phyloP scores from a whole-genome alignment of 2,888 invertebrate species.

The Luffia ferchaultella region DNA sequence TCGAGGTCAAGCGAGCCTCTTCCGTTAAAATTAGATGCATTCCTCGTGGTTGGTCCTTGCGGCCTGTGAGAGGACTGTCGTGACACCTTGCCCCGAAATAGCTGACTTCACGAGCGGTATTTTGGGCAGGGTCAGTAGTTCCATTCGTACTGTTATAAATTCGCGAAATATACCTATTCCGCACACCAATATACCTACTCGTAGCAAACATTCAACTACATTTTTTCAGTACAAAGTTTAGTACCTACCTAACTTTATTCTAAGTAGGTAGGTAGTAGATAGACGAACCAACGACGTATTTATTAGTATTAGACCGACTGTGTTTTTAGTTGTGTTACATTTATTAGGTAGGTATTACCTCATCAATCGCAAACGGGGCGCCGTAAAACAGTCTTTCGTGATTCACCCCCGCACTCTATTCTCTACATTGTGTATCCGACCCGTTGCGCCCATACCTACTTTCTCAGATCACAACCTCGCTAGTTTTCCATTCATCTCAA shows the following conservation, averaged over 20 bases:
- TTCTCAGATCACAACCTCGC: background rate
- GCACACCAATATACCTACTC: too few relatives aligned
- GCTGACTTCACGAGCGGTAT: slow-evolving; percentile 25
- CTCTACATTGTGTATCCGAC: background rate
- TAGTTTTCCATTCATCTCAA: background rate
- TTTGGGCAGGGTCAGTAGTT: slow-evolving; percentile 58
- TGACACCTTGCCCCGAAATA: slow-evolving; percentile 18
- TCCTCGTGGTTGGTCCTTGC: slow-evolving; percentile 39
- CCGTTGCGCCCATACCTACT: background rate
- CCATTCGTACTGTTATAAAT: too few relatives aligned
- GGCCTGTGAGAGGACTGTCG: slow-evolving; percentile 27
- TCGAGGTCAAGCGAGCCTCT: slow-evolving; percentile 59
- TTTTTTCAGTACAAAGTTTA: too few relatives aligned
- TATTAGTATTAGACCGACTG: background rate
- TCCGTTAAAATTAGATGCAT: slow-evolving; percentile 65
- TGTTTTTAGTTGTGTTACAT: background rate
- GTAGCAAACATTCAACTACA: too few relatives aligned
- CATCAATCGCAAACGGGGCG: background rate
- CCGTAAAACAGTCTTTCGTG: background rate
- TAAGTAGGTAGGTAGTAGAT: too few relatives aligned
- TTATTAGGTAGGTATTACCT: too few relatives aligned
- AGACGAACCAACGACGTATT: too few relatives aligned
- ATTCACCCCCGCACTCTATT: background rate
- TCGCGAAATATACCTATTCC: too few relatives aligned
- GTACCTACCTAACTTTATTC: too few relatives aligned